Base-by-base conservation (phyloP, 2,797 vertebrate species). In the Clarias platycephalus region DNA sequence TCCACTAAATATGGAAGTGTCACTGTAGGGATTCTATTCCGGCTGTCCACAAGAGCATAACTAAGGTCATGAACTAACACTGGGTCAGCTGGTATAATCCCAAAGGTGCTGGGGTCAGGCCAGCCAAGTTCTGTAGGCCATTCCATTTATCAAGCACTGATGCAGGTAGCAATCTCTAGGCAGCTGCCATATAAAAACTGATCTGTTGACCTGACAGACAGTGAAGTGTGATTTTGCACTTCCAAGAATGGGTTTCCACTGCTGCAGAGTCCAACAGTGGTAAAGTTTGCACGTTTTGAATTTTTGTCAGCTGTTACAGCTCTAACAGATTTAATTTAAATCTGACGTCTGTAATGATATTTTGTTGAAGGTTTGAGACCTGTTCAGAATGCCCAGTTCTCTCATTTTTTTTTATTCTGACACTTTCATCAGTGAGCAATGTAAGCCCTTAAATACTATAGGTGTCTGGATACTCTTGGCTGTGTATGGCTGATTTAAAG, bases 151-250 rank as follows among this genome's bases (percentile, higher is more conserved):
- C 24, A 44, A n/a, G 31, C 34, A 78, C 58, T 18, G 34, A 63
- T 24, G 37, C n/a, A 64, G n/a, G 7, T 18, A 16, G 76, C 76
- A 60, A 37, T 26, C 20, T 60, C 37, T 63, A 64, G 77, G 8
- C 15, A 44, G 60, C 12, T 78, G 31, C 75, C 57, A 78, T n/a
- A 62, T 60, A 26, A 24, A 78, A 24, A 78, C 22, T 10, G 34
- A 79, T 49, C 37, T 79, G 37, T 63, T 40, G 37, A 37, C 26
- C 37, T 64, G 77, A 49, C 77, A 79, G 77, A 79, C 77, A 64
- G 7, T 20, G 60, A 79, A 49, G 77, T 79, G 77, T 64, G 37
- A 77, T 37, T 77, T 22, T 20, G 5, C 20, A 37, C 28, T 57
- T 5, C 28, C 18, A 12, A 58, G 31, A 58, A 77, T 60, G 12